Conservation (phyloP, 2,113 vertebrate genomes). For the Nerophis lumbriciformis region DNA sequence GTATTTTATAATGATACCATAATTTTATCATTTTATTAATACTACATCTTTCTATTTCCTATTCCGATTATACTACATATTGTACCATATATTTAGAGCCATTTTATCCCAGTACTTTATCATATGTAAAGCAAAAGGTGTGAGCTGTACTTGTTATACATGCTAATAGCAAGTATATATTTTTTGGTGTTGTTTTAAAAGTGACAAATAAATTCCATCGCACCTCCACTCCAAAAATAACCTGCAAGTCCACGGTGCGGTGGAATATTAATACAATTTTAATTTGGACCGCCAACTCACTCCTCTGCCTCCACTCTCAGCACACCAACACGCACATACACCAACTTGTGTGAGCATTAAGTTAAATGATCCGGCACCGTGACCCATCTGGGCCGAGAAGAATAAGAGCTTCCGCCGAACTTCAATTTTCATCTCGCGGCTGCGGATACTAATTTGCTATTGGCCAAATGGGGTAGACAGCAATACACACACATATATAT, state of each 20-base stretch:
- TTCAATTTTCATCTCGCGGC: constrained; percentile 33
- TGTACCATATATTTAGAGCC: too few relatives aligned
- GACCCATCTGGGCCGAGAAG: constrained; percentile 16
- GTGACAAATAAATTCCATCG: neutral
- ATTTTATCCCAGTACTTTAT: too few relatives aligned
- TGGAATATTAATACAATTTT: constrained; percentile 11
- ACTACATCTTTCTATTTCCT: too few relatives aligned
- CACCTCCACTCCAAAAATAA: constrained; percentile 5
- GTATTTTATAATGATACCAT: too few relatives aligned
- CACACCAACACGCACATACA: constrained; percentile 4
- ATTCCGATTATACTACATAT: too few relatives aligned
- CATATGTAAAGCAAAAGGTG: neutral
- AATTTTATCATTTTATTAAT: too few relatives aligned
- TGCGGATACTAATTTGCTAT: constrained; percentile 46
- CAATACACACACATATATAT: constrained; percentile 13
- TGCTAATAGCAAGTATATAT: neutral
- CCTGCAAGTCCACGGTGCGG: neutral
- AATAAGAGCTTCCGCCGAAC: constrained; percentile 17
- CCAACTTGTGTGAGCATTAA: constrained; percentile 5
- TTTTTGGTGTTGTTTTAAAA: neutral
- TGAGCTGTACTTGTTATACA: neutral
- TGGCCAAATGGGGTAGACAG: constrained; percentile 23
- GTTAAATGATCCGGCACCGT: constrained; percentile 17
- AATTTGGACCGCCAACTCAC: neutral
- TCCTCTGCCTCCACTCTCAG: neutral